Base-by-base conservation (phyloP, 2,888 invertebrate genomes). In the Koerneria pararmatus region DNA sequence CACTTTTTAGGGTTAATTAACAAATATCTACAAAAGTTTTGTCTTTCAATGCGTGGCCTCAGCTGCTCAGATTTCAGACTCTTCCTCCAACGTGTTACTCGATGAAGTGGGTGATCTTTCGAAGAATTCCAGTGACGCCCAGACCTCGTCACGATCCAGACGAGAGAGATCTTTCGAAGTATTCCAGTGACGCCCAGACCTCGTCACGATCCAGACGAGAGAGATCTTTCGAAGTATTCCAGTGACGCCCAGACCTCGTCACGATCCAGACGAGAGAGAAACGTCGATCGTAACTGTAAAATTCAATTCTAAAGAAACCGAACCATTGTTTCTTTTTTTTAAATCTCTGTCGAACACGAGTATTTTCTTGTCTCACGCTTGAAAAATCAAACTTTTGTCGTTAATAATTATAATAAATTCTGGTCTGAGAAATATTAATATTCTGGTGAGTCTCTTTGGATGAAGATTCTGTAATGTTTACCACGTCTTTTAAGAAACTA, bases 271-370 rank as follows among this genome's bases (percentile, higher is more conserved):
- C 81, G 73, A 3, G 80, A 69, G 37, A 81, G 68, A 68, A 81
- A 81, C 8, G 81, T 81, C 5, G 81, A 80, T 11, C 81, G 74
- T 6, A 81, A 71, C 73, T 79, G 69, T 59, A 75, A 71, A n/a
- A n/a, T n/a, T 41, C 41, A 19, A 41, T 11, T 41, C 41, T 41
- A 41, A 8, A 11, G 41, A 41, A 41, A 41, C 11, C 41, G 8
- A 8, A 41, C 41, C 41, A 11, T 8, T 41, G 19, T 41, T 19
- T 41, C 41, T 8, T 41, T 19, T 8, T 41, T 41, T 19, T 11
- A 41, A 41, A 41, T 41, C 19, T 41, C 11, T 11, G 41, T 41
- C n/a, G n/a, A n/a, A n/a, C n/a, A n/a, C n/a, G n/a, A n/a, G n/a
- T n/a, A n/a, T n/a, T n/a, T n/a, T n/a, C n/a, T n/a, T n/a, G n/a